Conservation (phyloP, 2,888 invertebrate species). For the Anoplius nigerrimus region DNA sequence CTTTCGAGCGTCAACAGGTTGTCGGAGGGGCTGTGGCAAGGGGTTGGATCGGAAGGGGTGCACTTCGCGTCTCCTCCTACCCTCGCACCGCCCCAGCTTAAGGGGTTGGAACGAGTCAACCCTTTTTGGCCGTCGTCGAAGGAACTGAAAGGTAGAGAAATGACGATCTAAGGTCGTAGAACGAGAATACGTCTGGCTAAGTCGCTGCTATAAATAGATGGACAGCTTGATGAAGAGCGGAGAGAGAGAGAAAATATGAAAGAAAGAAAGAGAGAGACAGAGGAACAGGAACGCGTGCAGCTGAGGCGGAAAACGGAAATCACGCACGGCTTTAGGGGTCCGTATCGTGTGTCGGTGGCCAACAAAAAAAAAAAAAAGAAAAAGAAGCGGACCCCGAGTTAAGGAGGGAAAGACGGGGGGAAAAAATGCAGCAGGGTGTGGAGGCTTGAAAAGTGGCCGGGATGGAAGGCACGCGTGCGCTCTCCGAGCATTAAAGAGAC, state of each 20-base stretch:
- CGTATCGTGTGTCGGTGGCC: constrained; percentile 65
- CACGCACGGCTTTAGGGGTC: constrained; percentile 56
- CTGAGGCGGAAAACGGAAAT: constrained; percentile 65
- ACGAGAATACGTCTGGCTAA: no score
- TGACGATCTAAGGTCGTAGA: no score
- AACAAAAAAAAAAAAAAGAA: constrained; percentile 36
- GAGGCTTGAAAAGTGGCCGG: constrained; percentile 70
- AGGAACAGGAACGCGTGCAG: constrained; percentile 42
- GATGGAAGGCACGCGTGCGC: constrained; percentile 71
- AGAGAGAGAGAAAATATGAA: no score
- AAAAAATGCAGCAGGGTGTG: constrained; percentile 47
- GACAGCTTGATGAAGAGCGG: no score
- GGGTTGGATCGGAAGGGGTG: constrained; percentile 36
- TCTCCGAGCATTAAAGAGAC: no score
- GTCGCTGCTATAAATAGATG: no score
- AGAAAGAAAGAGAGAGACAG: no score
- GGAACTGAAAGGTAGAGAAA: no score
- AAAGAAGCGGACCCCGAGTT: no score
- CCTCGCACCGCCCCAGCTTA: constrained; percentile 19
- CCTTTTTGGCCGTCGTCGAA: no score
- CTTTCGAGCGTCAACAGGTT: constrained; percentile 56
- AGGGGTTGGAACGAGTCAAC: no score
- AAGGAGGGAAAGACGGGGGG: constrained; percentile 24
- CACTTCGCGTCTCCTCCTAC: constrained; percentile 30
- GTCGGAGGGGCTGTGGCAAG: neutral